Conservation (phyloP, 1,140 invertebrate species). For the Holotrichia oblita region DNA sequence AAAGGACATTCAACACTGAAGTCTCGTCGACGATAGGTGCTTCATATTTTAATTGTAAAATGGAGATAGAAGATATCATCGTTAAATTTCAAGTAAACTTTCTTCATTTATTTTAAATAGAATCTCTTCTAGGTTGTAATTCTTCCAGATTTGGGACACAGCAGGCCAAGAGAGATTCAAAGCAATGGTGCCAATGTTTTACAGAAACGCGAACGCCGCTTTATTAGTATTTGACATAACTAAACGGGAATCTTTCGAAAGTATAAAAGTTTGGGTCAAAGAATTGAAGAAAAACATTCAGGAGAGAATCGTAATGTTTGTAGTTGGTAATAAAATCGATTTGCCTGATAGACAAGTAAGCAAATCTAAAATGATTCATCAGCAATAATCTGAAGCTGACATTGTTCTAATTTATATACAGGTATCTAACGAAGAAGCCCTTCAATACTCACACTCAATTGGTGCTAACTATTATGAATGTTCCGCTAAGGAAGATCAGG, state of each 20-base stretch:
- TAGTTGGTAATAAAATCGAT: slow-evolving; percentile 90
- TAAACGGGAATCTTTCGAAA: slow-evolving; percentile 73
- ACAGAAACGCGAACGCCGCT: slow-evolving; percentile 88
- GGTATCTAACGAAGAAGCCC: slow-evolving; percentile 75
- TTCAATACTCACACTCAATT: slow-evolving; percentile 81
- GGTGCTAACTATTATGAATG: slow-evolving; percentile 86
- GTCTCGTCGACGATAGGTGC: slow-evolving; percentile 87
- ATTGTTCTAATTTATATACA: slow-evolving; percentile 38
- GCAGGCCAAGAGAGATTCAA: slow-evolving; percentile 88
- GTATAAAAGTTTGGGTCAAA: slow-evolving; percentile 82
- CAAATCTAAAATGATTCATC: too few relatives aligned
- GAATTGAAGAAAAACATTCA: slow-evolving; percentile 82
- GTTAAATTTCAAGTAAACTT: slow-evolving; percentile 40
- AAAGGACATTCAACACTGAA: slow-evolving; percentile 76
- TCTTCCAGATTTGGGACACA: slow-evolving; percentile 84
- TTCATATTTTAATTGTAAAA: slow-evolving; percentile 64
- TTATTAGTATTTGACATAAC: slow-evolving; percentile 90
- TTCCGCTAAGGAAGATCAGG: slow-evolving; percentile 80
- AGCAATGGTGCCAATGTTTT: slow-evolving; percentile 93
- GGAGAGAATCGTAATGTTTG: slow-evolving; percentile 76
- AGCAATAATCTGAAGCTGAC: not conserved
- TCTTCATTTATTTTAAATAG: not conserved
- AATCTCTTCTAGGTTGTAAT: not conserved
- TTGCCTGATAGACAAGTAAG: slow-evolving; percentile 61
- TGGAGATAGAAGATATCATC: not conserved